Base-by-base conservation (phyloP, 2,888 invertebrate species). In the Yponomeuta evonymella region DNA sequence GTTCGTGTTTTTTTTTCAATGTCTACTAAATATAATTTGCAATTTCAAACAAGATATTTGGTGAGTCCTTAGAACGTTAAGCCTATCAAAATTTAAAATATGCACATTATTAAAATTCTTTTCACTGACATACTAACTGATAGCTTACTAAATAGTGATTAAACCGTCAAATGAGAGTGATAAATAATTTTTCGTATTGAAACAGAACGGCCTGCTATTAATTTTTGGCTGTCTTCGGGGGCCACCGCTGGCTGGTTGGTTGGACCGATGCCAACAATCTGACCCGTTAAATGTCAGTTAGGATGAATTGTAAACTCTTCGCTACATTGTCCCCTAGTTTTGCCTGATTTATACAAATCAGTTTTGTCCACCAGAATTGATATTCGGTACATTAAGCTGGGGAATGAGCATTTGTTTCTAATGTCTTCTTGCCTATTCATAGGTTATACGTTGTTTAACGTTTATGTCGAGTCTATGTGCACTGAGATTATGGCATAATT, bases 1-100 rank as follows among this genome's bases (percentile, higher is more conserved):
- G 71, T 73, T 73, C 73, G 73, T 73, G 70, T 71, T 58, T 66
- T 23, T 66, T 23, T 65, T 33, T 11, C 65, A 43, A 43, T 69
- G 65, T 58, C 51, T 58, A 30, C 30, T 67, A 43, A 43, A 43
- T 1, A 43, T 8, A 43, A n/a, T 71, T 43, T 36, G 29, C 12
- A 33, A 65, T 65, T 58, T 58, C 51, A 15, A 58, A 15, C 15
- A 58, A 58, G 4, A 58, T 15, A 15, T 58, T 6, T 5, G 51
- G 51, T 58, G 51, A 58, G 51, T 58, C 51, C 6, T 15, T 58
- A 15, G 4, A 58, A 58, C 51, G 5, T 15, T 58, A 58, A 3
- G 51, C 51, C 51, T 58, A 58, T 58, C 51, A 58, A 15, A 12
- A 58, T 58, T 58, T 51, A 15, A 58, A 58, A 58, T 58, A 58